Percentiles rank a stretch among this genome's conserved stretches.
Conservation (phyloP, 1,140 invertebrate species). For the Cardiocondyla obscurior region DNA sequence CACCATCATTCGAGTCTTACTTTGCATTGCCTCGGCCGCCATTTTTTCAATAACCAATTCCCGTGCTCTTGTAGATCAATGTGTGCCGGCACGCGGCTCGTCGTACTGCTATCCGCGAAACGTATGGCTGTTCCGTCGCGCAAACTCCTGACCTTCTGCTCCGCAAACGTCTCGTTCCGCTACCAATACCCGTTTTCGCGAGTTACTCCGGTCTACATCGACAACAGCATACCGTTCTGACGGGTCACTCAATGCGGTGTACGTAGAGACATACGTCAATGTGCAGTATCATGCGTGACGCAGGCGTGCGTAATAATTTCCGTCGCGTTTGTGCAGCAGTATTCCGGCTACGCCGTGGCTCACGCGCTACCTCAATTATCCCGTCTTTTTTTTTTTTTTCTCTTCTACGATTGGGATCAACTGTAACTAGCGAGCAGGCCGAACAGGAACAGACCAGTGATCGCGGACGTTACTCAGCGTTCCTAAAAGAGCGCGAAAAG, state of each 20-base stretch:
- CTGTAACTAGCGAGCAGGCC: not conserved
- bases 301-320: slow-evolving; percentile 42
- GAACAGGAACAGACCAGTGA: slow-evolving; percentile 12
- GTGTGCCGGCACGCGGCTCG: slow-evolving; percentile 63
- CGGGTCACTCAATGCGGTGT: slow-evolving; percentile 46
- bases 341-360: not conserved
- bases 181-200: slow-evolving; percentile 3
- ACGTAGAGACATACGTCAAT: slow-evolving; percentile 62
- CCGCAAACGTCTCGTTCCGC: not conserved
- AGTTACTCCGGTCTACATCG: slow-evolving; percentile 70
- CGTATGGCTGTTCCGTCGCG: slow-evolving; percentile 11
- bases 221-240: slow-evolving; percentile 74
- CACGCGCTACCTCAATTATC: not conserved
- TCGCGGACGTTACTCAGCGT: slow-evolving; percentile 47
- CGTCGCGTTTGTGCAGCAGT: slow-evolving; percentile 9
- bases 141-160: not conserved
- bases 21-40: slow-evolving; percentile 88
- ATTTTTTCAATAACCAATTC: slow-evolving; percentile 87
- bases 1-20: slow-evolving; percentile 93
- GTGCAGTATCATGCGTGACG: slow-evolving; percentile 76
- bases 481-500: slow-evolving; percentile 59
- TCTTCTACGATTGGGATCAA: not conserved
- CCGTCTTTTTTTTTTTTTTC: not conserved
- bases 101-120: slow-evolving; percentile 46
- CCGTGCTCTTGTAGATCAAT: slow-evolving; percentile 65